These are phyloP conservation scores for Taenioides sp. DNA, from an alignment of 2,797 vertebrate species.

Conservation along the genomic window DNA sequence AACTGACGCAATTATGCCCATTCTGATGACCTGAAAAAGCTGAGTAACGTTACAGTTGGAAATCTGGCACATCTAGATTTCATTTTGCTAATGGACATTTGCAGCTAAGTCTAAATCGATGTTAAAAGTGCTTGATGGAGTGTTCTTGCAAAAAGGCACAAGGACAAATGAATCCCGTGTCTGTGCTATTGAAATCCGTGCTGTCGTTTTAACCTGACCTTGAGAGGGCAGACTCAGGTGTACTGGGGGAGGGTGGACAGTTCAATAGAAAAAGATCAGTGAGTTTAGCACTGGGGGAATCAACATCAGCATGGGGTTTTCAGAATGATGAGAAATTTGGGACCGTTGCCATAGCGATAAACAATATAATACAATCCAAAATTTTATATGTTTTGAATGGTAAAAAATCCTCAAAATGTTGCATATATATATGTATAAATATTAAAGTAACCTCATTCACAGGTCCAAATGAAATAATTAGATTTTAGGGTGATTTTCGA, in stretches of 20 bases:
- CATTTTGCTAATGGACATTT: background rate
- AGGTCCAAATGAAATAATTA: no score
- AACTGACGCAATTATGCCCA: background rate
- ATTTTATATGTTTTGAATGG: no score
- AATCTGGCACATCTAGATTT: constrained; percentile 10
- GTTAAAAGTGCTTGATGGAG: background rate
- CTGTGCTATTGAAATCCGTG: background rate
- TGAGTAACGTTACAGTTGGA: constrained; percentile 24
- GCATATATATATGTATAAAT: no score
- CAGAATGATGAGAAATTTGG: no score
- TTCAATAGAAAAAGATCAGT: background rate
- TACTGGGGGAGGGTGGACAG: background rate
- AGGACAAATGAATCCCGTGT: no score
- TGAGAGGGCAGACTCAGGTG: background rate
- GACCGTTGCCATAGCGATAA: no score
- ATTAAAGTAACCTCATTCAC: no score
- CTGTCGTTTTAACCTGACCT: background rate
- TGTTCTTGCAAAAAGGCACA: constrained; percentile 1
- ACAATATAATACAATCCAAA: no score
- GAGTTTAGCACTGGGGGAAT: no score
- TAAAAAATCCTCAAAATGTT: no score
- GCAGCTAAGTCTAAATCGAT: background rate
- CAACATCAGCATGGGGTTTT: no score
- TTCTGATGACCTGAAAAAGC: background rate
- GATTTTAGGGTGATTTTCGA: no score